Conservation (phyloP, 2,113 vertebrate genomes). For the Ovis aries region ARS-UI_Ramb_v3.0 NC_056059.1:99442501-99443000, state of each 20-base stretch:
- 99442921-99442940: background rate
- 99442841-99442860: background rate
- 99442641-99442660: too few relatives aligned
- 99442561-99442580: background rate
- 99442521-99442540: background rate
- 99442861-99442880: conserved; percentile 9
- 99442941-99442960: background rate
- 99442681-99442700: too few relatives aligned
- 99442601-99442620: background rate
- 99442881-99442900: background rate
- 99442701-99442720: too few relatives aligned
- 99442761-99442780: background rate
- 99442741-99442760: background rate
- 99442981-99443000: background rate
- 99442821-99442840: background rate
- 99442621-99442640: background rate
- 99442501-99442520: background rate
- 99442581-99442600: background rate
- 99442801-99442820: background rate
- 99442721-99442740: background rate
- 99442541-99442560: background rate
- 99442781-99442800: background rate
- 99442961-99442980: background rate
- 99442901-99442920: background rate
- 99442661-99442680: too few relatives aligned